Percentiles rank a stretch among this genome's conserved stretches.
Evolutionary conservation across 1,140 invertebrate genomes (phyloP).

Genomic region (Leptopilina boulardi): DNA sequence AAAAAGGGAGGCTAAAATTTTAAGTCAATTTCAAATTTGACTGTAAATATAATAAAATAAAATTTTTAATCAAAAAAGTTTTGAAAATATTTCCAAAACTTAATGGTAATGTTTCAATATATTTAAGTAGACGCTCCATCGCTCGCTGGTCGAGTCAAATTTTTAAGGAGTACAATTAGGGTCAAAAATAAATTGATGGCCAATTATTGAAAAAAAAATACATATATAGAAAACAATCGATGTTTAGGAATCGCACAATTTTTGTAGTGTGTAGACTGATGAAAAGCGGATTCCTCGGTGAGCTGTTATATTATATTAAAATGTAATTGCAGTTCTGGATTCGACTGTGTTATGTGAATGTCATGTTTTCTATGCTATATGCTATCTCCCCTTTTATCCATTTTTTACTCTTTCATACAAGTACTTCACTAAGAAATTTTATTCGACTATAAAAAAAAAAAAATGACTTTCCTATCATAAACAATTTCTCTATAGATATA

Average conservation of each 20-base stretch:
- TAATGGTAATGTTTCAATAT: conserved; percentile 27
- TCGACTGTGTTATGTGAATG: neutral
- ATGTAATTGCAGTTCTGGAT: neutral
- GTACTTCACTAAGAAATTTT: conserved; percentile 35
- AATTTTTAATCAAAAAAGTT: neutral
- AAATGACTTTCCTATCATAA: conserved; percentile 32
- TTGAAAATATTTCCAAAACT: conserved; percentile 33
- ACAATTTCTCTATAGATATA: conserved; percentile 37
- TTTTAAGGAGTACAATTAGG: conserved; percentile 31
- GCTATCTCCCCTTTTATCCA: conserved; percentile 31
- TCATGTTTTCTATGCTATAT: neutral
- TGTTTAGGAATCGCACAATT: conserved; percentile 50
- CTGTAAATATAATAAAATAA: neutral
- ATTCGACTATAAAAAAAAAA: conserved; percentile 42
- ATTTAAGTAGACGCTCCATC: conserved; percentile 32
- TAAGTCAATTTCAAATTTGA: neutral
- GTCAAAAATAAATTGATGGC: conserved; percentile 33
- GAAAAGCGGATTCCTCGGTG: conserved; percentile 38
- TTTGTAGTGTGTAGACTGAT: conserved; percentile 55
- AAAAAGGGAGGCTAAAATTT: neutral
- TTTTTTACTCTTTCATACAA: conserved; percentile 34
- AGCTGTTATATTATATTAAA: conserved; percentile 1
- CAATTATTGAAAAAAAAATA: conserved; percentile 27
- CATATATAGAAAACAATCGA: conserved; percentile 41
- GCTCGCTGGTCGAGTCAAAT: conserved; percentile 49